Evolutionary conservation across 2,888 invertebrate species (phyloP), one percentile per base, ranked within the genome.

Genomic region (Euplexia lucipara): DNA sequence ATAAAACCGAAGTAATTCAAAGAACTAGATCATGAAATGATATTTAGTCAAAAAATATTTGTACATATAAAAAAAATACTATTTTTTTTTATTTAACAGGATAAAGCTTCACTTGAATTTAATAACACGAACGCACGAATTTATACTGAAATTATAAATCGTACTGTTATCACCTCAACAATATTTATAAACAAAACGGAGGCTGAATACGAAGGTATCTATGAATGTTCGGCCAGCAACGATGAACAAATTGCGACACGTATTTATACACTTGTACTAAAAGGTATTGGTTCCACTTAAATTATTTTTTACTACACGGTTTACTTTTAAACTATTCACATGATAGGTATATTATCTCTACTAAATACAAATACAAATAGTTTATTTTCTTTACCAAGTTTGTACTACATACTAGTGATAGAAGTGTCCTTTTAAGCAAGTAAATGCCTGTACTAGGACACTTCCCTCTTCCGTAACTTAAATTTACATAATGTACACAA

Each of bases 131-230:
- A 88, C 82, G 73, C 85, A 71, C 0, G 61, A 12, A 70, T 82
- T 22, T 78, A 85, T n/a, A 81, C 71, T 10, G 75, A 84, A 6
- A 41, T 66, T 16, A 51, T 86, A 20, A 84, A 91, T 68, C 79
- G 80, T 1, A 89, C 88, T 1, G 75, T 80, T 12, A 77, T 91
- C 0, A 91, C 90, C 64, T 92, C 94, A 1, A 89, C 88, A 1
- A 71, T 94, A 16, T 57, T 74, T 10, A 90, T 92, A 48, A 60
- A 51, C 4, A 74, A 79, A 42, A 87, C 91, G 81, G 72, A 83
- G 22, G 85, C 86, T 0, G 85, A 88, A 35, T 73, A 87, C 34
- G 78, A 74, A 32, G 92, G 92, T 1, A 85, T 79, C 68, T 93
- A 92, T 65, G 88, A 90, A 70, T 94, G 94, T 70, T 44, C 73